Conservation (phyloP, 2,888 invertebrate species). For the Azorinus chamasolen region DNA sequence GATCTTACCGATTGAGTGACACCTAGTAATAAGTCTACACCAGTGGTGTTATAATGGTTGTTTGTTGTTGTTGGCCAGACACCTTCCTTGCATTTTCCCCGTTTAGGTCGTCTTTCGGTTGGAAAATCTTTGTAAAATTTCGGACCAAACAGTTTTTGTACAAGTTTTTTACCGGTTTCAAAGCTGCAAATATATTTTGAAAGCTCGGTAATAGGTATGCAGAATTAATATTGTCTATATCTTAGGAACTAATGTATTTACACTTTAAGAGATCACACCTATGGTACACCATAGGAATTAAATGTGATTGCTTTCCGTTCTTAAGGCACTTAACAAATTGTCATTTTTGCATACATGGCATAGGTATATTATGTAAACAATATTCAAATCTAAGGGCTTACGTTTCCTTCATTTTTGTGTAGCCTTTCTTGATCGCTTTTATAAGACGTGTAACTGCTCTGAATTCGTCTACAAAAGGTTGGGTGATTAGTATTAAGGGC, state of each 20-base stretch:
- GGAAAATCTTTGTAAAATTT: conserved; percentile 69
- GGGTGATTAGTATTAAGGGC: conserved; percentile 39
- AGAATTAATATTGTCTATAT: no score
- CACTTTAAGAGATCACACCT: no score
- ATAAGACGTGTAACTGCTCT: conserved; percentile 57
- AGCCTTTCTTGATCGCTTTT: conserved; percentile 53
- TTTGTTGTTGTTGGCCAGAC: conserved; percentile 58
- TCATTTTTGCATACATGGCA: no score
- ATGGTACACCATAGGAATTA: no score
- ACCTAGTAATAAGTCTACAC: conserved; percentile 44
- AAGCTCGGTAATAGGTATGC: no score
- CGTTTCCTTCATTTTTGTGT: conserved; percentile 57
- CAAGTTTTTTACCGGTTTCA: conserved; percentile 54
- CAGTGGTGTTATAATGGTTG: conserved; percentile 39
- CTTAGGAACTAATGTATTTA: no score
- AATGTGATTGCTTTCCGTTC: no score
- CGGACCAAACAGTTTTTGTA: conserved; percentile 68
- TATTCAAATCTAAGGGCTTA: no score
- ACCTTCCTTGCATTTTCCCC: conserved; percentile 53
- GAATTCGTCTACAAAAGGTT: conserved; percentile 63
- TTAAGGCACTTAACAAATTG: no score
- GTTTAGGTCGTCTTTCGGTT: conserved; percentile 47
- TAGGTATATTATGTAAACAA: no score
- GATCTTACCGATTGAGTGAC: conserved; percentile 46
- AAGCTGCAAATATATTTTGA: conserved; percentile 32